Evolutionary conservation across 2,797 vertebrate genomes (phyloP), one percentile per base, ranked within the genome.

Genomic region (Alectoris magna): DNA sequence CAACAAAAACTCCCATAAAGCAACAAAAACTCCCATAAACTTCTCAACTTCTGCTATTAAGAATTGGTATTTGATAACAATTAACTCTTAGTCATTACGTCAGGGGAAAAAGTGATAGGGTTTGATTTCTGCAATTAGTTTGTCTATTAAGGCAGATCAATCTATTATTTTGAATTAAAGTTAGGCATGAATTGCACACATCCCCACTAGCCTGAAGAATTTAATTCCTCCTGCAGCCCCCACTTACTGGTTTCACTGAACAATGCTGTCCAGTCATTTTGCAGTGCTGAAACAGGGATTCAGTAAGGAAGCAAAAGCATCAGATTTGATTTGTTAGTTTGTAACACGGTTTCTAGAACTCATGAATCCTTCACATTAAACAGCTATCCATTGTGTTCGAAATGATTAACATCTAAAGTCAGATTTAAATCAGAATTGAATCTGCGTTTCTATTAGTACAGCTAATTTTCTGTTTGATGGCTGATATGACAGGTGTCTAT

Each of bases 341-440:
- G 91, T 88, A 95, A 71, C 39, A 9, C 78, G 85, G 91, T 96
- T 96, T 95, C 74, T 91, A 96, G 91, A 97, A 94, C 14, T 15
- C 93, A 76, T 79, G 96, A 93, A 96, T 93, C 86, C 62, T 94
- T 84, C 91, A 94, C 79, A 87, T 96, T 97, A 97, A 97, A 97
- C 90, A 96, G 94, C 63, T 49, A 97, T 94, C 67, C 73, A 94
- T 96, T 24, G 8, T 43, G 43, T 15, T 91, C 72, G 94, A 95
- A 96, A 91, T 90, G 72, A 97, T 93, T 97, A 96, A 95, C 73
- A 77, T 96, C 69, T 88, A 62, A 77, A 95, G 84, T 74, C 87
- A 93, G 76, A 96, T 96, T 96, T 97, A 95, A 96, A 96, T 95
- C 86, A 94, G 67, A 83, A 91, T 90, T 87, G 91, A 74, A 96